Evolutionary conservation across 2,797 vertebrate species (phyloP).

Genomic region (Sebastes trivittatus): DNA sequence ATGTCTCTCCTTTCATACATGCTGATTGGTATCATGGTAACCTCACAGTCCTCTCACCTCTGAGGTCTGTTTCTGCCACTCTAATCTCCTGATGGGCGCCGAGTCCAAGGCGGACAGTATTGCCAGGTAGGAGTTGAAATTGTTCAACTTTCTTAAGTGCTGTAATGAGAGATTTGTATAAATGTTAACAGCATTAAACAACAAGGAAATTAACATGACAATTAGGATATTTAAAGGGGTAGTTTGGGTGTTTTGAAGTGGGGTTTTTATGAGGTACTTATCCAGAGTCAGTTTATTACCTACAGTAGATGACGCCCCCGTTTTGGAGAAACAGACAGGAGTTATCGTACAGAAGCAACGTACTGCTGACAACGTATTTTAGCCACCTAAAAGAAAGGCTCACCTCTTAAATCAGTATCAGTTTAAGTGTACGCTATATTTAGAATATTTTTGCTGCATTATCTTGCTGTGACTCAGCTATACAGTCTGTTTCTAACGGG

Average conservation of each 20-base stretch:
- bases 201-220: not conserved
- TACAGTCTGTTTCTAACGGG: no score
- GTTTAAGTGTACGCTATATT: no score
- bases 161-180: conserved; percentile 54
- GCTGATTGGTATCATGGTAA: not conserved
- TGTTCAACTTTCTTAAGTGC: conserved; percentile 98
- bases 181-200: not conserved
- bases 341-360: no score
- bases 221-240: not conserved
- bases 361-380: no score
- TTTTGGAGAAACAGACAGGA: no score
- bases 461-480: no score
- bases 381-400: no score
- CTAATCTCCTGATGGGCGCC: conserved; percentile 95
- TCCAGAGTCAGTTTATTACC: not conserved
- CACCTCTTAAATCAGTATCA: no score
- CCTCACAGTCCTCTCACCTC: conserved; percentile 83
- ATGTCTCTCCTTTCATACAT: not conserved
- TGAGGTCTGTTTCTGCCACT: conserved; percentile 99
- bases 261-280: not conserved
- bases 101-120: conserved; percentile 98
- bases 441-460: no score
- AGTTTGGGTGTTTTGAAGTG: not conserved
- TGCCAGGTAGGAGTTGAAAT: conserved; percentile 99
- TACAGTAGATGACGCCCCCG: no score